These are phyloP conservation scores for Sebastes matsubarae DNA, from an alignment of 2,797 vertebrate species.

Conservation along the genomic window DNA sequence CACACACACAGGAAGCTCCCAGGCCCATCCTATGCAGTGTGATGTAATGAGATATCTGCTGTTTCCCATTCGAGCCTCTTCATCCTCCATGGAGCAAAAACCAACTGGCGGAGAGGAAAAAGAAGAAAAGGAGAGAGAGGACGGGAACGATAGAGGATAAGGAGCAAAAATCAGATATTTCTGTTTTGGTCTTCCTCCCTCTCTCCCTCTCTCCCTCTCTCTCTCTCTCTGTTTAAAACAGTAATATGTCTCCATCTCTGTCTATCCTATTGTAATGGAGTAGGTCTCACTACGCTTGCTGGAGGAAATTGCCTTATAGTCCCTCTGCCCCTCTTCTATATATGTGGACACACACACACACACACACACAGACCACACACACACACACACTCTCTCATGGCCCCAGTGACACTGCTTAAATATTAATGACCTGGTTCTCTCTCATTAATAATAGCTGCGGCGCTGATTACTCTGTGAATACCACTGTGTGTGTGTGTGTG, in stretches of 20 bases:
- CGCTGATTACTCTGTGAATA: conserved; percentile 73
- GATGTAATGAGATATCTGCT: conserved; percentile 75
- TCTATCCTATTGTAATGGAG: conserved; percentile 80
- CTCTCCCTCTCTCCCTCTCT: conserved; percentile 12
- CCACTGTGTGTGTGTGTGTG: conserved; percentile 40
- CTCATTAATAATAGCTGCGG: conserved; percentile 82
- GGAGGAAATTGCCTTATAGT: conserved; percentile 79
- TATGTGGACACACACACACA: conserved; percentile 58
- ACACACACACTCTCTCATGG: conserved; percentile 47
- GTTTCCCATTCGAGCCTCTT: conserved; percentile 67
- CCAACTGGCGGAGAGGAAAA: conserved; percentile 26
- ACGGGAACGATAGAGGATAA: conserved; percentile 12
- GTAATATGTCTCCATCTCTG: conserved; percentile 66
- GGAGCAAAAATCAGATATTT: conserved; percentile 36
- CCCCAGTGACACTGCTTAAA: conserved; percentile 77
- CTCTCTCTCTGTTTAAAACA: conserved; percentile 49
- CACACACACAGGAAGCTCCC: conserved; percentile 49
- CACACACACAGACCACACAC: conserved; percentile 35
- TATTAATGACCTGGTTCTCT: conserved; percentile 78
- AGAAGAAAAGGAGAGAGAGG: conserved; percentile 10
- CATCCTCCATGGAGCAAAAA: conserved; percentile 58
- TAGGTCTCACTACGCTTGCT: conserved; percentile 76
- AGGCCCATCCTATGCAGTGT: conserved; percentile 59
- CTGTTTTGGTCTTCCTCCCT: conserved; percentile 40
- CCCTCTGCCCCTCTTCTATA: conserved; percentile 66